Evolutionary conservation across 2,888 invertebrate species (phyloP), one percentile per base, ranked within the genome.

Genomic region (Tethea ocularis): DNA sequence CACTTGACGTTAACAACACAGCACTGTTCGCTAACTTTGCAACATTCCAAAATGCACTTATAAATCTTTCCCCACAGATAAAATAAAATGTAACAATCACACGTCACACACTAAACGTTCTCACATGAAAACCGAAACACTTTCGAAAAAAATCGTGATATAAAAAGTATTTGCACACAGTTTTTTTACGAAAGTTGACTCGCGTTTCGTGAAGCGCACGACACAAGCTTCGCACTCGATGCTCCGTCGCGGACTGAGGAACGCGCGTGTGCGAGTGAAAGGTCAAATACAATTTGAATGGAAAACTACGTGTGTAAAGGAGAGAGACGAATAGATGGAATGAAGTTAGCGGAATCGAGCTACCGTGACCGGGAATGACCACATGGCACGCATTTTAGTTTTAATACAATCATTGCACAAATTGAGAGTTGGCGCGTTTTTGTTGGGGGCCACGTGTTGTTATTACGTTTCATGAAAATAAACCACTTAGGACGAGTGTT

Each of bases 181-280:
- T 80, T 85, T 83, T 82, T 86, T 83, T 86, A 89, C 90, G 91
- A 90, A 91, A 91, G 88, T 89, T 89, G 74, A 78, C 74, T 75
- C 88, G 86, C 74, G 74, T 68, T 72, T 68, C 55, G 29, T 36
- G 54, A 52, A 57, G 60, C 66, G 61, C 60, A 64, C 74, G 59
- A 75, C 75, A 78, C 84, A 59, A 69, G 84, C 77, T 56, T 64
- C 64, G 46, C 61, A 0, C 26, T 57, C 68, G 57, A 68, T 66
- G 74, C 61, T 66, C 64, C 63, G 75, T 76, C 82, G 82, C 78
- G 76, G 75, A 91, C 90, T 91, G 84, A 81, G 68, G 75, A 68
- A 71, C 74, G 77, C 68, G 79, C 61, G 74, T 61, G 87, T 77
- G 86, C 74, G 86, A 90, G 87, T 83, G 85, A 85, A 83, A 86